Evolutionary conservation across 2,113 vertebrate genomes (phyloP).

Genomic region (Phalacrocorax carbo): DNA sequence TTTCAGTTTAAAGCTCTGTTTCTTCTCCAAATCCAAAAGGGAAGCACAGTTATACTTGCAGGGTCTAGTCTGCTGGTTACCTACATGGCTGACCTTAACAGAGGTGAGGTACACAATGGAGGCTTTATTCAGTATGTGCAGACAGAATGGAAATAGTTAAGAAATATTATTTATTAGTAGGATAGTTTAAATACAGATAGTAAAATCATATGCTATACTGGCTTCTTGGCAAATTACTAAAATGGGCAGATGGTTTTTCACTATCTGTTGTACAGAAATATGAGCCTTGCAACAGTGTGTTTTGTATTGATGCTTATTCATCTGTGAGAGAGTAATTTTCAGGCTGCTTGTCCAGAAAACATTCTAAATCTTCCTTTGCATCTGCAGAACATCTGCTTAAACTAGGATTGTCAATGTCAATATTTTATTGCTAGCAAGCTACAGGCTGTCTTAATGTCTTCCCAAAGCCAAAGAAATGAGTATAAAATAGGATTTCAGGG

Average conservation of each 20-base stretch:
- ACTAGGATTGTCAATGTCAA: slow-evolving; percentile 53
- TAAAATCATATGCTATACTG: not conserved
- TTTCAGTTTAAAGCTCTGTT: not conserved
- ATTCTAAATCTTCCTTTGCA: slow-evolving; percentile 66
- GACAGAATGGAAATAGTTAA: not conserved
- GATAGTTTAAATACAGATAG: slow-evolving; percentile 42
- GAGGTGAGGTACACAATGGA: not conserved
- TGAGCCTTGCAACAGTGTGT: slow-evolving; percentile 6
- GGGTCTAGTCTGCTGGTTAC: not conserved
- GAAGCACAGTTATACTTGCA: not conserved
- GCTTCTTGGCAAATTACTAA: slow-evolving; percentile 56
- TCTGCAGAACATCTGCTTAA: slow-evolving; percentile 72
- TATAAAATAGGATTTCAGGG: slow-evolving; percentile 40
- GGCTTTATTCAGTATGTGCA: not conserved
- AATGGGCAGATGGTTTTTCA: slow-evolving; percentile 70
- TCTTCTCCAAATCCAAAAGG: not conserved
- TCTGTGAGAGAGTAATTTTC: slow-evolving; percentile 70
- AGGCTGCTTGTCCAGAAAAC: slow-evolving; percentile 57
- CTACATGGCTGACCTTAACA: not conserved
- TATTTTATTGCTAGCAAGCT: slow-evolving; percentile 50
- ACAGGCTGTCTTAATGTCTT: slow-evolving; percentile 31
- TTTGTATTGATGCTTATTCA: slow-evolving; percentile 57
- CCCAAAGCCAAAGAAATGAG: slow-evolving; percentile 33
- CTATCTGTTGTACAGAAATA: slow-evolving; percentile 62
- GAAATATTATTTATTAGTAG: not conserved